Evolutionary conservation across 2,888 invertebrate species (phyloP), one percentile per base, ranked within the genome.

Genomic region (Drosophila gaucha): DNA sequence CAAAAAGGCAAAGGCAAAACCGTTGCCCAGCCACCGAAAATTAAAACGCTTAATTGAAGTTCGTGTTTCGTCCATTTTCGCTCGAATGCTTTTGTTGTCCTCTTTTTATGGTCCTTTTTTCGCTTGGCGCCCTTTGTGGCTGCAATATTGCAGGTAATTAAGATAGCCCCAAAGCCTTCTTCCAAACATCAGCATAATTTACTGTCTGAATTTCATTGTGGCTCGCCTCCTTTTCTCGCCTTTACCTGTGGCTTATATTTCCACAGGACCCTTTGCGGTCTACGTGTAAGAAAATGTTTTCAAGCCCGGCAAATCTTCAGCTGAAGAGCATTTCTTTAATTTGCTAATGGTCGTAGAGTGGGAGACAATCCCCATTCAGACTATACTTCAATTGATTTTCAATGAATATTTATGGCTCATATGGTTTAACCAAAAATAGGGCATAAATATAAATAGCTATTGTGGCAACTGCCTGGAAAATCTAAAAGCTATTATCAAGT

Each of bases 91-190:
- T 41, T 38, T 12, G 22, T 24, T 26, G 24, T 55, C 62, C 65
- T 62, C n/a, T 49, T 47, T 24, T 56, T 57, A 10, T 39, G 14
- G 22, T 1, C 44, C 22, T 31, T 14, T 20, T 54, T 64, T 60
- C 39, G 18, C 35, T 51, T 31, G 20, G 33, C 51, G 31, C 44
- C 54, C 57, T 63, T 71, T 83, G 78, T 60, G 78, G 80, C 69
- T 67, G 71, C 78, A 67, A 76, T 80, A 86, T 83, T 83, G 84
- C 86, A 84, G 86, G 84, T 83, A 83, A 83, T 83, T 83, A 83
- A 83, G 74, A 52, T 51, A 64, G 69, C 69, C 64, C 59, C 18
- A 38, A 12, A 44, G 24, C 51, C 28, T 26, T 1, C 9, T 2
- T 16, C 12, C 18, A 43, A 59, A 51, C 72, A 51, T 62, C 66